phyloP scores from a whole-genome alignment of 2,888 invertebrate genomes.

The Cantharis flavilabris region DNA sequence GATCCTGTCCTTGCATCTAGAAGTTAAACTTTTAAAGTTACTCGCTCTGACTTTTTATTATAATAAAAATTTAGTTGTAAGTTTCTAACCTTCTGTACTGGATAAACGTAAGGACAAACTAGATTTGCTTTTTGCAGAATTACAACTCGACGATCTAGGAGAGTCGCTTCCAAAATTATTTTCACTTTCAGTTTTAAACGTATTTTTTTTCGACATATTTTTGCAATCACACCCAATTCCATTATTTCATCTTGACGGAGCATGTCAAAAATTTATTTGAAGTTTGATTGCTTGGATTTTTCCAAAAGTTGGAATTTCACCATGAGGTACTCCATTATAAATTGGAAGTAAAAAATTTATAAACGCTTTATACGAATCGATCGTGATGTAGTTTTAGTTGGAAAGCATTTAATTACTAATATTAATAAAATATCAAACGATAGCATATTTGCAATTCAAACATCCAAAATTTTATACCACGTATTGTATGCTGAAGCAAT shows the following conservation, averaged over 20 bases:
- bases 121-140: neutral
- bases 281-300: conserved; percentile 19
- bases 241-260: conserved; percentile 14
- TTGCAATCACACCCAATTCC: neutral
- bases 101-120: conserved; percentile 5
- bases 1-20: neutral
- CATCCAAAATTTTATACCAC: neutral
- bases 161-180: neutral
- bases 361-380: too few species aligned
- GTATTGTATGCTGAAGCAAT: neutral
- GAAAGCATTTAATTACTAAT: neutral
- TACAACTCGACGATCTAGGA: neutral
- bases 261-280: conserved; percentile 23
- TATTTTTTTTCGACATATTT: conserved; percentile 33
- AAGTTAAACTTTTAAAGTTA: neutral
- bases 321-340: too few species aligned
- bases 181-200: conserved; percentile 23
- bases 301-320: neutral
- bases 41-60: neutral
- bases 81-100: conserved; percentile 20
- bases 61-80: conserved; percentile 7
- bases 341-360: too few species aligned
- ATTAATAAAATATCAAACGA: neutral
- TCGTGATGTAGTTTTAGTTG: too few species aligned
- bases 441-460: neutral